Percentiles rank a stretch among this genome's conserved stretches.
Evolutionary conservation across 1,140 invertebrate species (phyloP).

Genomic region (Caenorhabditis tropicalis): DNA sequence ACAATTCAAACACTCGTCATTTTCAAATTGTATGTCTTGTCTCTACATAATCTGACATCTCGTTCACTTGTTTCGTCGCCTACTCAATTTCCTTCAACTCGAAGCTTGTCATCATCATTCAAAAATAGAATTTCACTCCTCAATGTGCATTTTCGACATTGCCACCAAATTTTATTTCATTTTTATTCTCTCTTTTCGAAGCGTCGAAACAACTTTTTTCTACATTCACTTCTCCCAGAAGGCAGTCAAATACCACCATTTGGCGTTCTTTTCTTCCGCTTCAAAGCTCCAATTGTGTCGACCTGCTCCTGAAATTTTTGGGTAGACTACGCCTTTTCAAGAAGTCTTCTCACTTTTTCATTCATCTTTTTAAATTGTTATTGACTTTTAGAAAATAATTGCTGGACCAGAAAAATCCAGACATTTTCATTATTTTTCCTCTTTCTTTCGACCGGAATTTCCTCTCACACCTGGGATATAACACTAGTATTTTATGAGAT

Average conservation of each 20-base stretch:
- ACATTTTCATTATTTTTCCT: too few relatives aligned
- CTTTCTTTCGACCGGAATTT: too few relatives aligned
- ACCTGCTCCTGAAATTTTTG: conserved; percentile 25
- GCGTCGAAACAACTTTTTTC: neutral
- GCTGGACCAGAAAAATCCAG: too few relatives aligned
- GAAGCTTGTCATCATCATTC: conserved; percentile 23
- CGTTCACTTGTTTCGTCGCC: neutral
- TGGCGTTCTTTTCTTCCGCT: conserved; percentile 38
- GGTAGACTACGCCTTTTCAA: neutral
- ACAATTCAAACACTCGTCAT: neutral
- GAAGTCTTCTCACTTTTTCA: neutral
- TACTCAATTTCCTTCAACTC: conserved; percentile 33
- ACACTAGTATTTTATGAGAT: too few relatives aligned
- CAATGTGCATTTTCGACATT: neutral
- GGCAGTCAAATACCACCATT: conserved; percentile 7
- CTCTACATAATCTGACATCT: neutral
- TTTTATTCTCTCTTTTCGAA: neutral
- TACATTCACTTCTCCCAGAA: neutral
- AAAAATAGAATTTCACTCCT: conserved; percentile 25
- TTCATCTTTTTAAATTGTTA: neutral
- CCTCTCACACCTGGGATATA: too few relatives aligned
- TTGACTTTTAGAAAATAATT: too few relatives aligned
- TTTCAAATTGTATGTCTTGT: conserved; percentile 14
- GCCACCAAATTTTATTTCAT: conserved; percentile 32
- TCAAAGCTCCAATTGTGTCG: conserved; percentile 13